Base-by-base conservation (phyloP, 2,113 vertebrate species). In the Catharus fuscescens region DNA sequence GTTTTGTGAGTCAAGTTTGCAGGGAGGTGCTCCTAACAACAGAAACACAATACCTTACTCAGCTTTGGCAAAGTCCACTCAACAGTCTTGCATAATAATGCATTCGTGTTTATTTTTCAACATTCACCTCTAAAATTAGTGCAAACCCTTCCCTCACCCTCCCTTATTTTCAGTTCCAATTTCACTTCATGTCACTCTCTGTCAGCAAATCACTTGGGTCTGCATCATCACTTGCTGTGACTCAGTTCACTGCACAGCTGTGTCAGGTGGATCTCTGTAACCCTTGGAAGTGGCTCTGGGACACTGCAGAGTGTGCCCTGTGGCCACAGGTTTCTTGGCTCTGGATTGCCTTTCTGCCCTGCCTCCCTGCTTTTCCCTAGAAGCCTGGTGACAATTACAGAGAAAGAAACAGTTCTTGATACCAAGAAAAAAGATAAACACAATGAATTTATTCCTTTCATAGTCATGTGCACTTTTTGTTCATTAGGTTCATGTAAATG, bases 221-320 rank as follows among this genome's bases (percentile, higher is more conserved):
- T 53, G 26, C 32, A 18, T 18, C 10, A 20, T 12, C 60, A 18
- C 7, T 60, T 60, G 20, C 50, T 54, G 28, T 52, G 54, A 17
- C 54, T 56, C 29, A 19, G 20, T 64, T 80, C 42, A 19, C 0
- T 52, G 54, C 6, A 17, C 23, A 42, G 12, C 60, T 54, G 26
- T 42, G n/a, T 32, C 62, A 50, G 24, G 11, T 57, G 17, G 32
- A 6, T 10, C 21, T 48, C 71, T 45, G 50, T 7, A 26, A 26
- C 8, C 34, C 65, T 48, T 19, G 32, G 16, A 67, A 29, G 44
- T n/a, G 38, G 9, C 18, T 86, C 32, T 64, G 40, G 24, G 40
- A 50, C 21, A 10, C 19, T 0, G 0, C 5, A 47, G 59, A 31
- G 4, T 16, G 13, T 2, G 2, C 18, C 21, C 44, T 42, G 25